phyloP scores from a whole-genome alignment of 2,797 vertebrate species.

The Brotula barbata region DNA sequence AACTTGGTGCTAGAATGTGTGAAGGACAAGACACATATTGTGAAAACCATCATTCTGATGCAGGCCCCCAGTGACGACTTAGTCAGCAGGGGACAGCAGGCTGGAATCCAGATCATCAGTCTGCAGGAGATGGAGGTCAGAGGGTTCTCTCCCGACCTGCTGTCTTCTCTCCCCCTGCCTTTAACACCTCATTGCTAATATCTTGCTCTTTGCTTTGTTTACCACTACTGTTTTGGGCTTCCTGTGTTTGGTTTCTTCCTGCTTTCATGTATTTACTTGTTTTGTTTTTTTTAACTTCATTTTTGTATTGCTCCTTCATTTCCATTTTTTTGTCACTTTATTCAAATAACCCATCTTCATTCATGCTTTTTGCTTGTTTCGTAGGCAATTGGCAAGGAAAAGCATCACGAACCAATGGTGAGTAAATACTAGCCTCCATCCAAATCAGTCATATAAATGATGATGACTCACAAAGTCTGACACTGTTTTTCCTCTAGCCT shows the following conservation, averaged over 20 bases:
- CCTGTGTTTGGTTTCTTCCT: neutral
- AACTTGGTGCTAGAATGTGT: conserved; percentile 80
- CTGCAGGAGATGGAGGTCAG: conserved; percentile 87
- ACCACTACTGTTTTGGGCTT: neutral
- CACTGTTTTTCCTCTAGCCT: conserved; percentile 71
- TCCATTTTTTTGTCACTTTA: neutral
- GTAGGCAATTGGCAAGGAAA: conserved; percentile 70
- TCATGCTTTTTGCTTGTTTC: conserved; percentile 14
- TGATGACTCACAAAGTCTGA: conserved; percentile 3
- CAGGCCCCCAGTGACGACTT: conserved; percentile 81
- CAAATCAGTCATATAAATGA: neutral
- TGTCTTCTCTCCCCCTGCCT: neutral
- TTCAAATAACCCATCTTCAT: neutral
- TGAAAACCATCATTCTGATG: conserved; percentile 87
- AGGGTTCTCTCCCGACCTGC: neutral
- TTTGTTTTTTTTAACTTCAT: neutral
- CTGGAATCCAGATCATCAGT: conserved; percentile 84
- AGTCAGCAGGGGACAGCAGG: conserved; percentile 77
- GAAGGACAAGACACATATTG: conserved; percentile 73
- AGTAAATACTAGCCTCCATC: conserved; percentile 36
- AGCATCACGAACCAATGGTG: conserved; percentile 70
- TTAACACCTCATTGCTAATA: neutral
- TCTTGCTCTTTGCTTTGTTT: too few species aligned
- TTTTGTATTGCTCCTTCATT: neutral
- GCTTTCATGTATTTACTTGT: neutral